Evolutionary conservation across 1,140 invertebrate species (phyloP), one percentile per base, ranked within the genome.

Genomic region (Leptinotarsa defecta): DNA sequence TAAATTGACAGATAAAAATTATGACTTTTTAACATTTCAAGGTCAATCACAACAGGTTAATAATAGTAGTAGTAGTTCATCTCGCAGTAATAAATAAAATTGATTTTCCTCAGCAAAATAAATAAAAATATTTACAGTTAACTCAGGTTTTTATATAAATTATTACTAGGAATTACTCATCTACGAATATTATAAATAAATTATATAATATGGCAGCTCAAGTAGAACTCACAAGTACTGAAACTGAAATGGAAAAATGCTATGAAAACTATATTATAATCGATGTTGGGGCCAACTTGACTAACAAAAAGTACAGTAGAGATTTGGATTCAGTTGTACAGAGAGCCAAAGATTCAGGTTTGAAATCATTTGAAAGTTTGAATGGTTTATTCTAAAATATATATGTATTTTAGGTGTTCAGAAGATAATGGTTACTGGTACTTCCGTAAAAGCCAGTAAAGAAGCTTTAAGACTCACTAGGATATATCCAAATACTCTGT

Each of bases 391-490:
- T 62, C 15, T n/a, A 62, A n/a, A 8, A 17, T 19, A 17, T n/a
- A 17, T 20, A 62, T 34, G 71, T 80, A 71, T 84, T 87, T 68
- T 83, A 95, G 94, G 96, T 80, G 95, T 98, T 79, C 93, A 95
- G 83, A 98, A 97, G 88, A 95, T 98, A 76, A 96, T 98, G 92
- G 95, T 97, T 65, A 95, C 94, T 74, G 95, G 95, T 73, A 95
- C 94, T 74, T 96, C 94, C 81, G 90, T 97, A 65, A 92, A 93
- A 84, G 92, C 91, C 17, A 96, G 95, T 83, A 96, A 96, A 88
- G 95, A 97, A 88, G 95, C 95, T 57, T 87, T 97, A 73, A 90
- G 95, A 85, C 87, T 96, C 49, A 95, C 95, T 64, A 90, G 94
- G 83, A 92, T 96, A 81, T 95, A 96, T 87, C 95, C 95, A 67